Evolutionary conservation across 2,797 vertebrate genomes (phyloP).

Genomic region (Microctenopoma stevenorrisi): DNA sequence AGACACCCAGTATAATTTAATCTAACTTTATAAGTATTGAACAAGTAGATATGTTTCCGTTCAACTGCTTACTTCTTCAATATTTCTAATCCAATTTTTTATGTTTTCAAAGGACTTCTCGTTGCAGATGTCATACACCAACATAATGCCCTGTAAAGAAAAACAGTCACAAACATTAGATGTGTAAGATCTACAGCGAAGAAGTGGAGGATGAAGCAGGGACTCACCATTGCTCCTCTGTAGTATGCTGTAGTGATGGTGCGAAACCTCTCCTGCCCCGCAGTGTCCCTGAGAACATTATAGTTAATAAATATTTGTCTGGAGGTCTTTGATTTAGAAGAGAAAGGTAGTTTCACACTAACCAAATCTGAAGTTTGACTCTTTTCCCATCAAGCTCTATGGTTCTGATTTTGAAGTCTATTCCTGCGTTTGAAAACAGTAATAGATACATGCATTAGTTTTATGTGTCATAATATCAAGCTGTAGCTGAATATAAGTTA

Average conservation of each 20-base stretch:
- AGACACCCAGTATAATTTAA: neutral
- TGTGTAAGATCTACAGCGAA: neutral
- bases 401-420: slow-evolving; percentile 99
- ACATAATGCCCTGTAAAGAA: slow-evolving; percentile 92
- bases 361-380: slow-evolving; percentile 99
- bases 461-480: neutral
- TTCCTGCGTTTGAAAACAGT: slow-evolving; percentile 87
- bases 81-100: slow-evolving; percentile 99
- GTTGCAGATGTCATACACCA: slow-evolving; percentile 98
- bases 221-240: slow-evolving; percentile 96
- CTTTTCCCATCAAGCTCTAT: slow-evolving; percentile 98
- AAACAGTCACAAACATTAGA: slow-evolving; percentile 13
- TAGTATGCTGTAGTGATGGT: slow-evolving; percentile 99
- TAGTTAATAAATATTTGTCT: neutral
- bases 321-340: neutral
- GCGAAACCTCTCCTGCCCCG: slow-evolving; percentile 97
- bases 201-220: neutral
- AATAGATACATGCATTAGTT: slow-evolving; percentile 3
- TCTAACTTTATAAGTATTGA: neutral
- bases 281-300: slow-evolving; percentile 89
- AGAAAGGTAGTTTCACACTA: slow-evolving; percentile 63
- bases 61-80: slow-evolving; percentile 91
- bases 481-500: slow-evolving; percentile 8
- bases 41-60: neutral
- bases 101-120: slow-evolving; percentile 99